Evolutionary conservation across 1,140 invertebrate genomes (phyloP), one percentile per base, ranked within the genome.

Genomic region (Achatina immaculata): DNA sequence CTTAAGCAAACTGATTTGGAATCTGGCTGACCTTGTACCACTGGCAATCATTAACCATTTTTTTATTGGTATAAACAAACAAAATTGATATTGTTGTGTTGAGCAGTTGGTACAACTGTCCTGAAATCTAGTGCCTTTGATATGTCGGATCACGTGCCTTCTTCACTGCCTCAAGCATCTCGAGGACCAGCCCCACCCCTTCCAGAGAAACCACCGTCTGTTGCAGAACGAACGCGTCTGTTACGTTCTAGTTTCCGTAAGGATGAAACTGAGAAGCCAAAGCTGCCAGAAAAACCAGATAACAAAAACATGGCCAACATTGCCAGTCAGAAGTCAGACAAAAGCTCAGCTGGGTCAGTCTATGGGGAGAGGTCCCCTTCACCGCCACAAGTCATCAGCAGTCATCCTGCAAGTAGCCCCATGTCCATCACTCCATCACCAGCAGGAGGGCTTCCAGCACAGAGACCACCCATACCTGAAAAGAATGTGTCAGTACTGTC

Each of bases 141-240:
- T 62, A 78, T 73, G 69, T 55, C 75, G 48, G 76, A 72, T 28
- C 69, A 42, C 0, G 21, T 51, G 21, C 66, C 66, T 24, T 38
- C 16, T 62, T 28, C 21, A 0, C 75, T 45, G 24, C 45, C 81
- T n/a, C 55, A 81, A 19, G 48, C 73, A 42, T 42, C 77, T 69
- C 66, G 85, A 51, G 87, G 87, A 42, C 84, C 87, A 16, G 87
- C 87, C 40, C 87, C 87, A 45, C 87, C 87, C 21, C 82, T 86
- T 16, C 87, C 87, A 31, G 87, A 88, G 43, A 88, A 88, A 78
- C 87, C 87, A 24, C 87, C 87, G 11, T 86, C 85, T 11, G 87
- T 88, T 6, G 87, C 87, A 14, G 87, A 88, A 75, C 75, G 87
- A 38, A 86, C 87, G n/a, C 74, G 87, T n/a, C 82, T 88, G 16